Base-by-base conservation (phyloP, 2,797 vertebrate genomes). In the Linurgus olivaceus region DNA sequence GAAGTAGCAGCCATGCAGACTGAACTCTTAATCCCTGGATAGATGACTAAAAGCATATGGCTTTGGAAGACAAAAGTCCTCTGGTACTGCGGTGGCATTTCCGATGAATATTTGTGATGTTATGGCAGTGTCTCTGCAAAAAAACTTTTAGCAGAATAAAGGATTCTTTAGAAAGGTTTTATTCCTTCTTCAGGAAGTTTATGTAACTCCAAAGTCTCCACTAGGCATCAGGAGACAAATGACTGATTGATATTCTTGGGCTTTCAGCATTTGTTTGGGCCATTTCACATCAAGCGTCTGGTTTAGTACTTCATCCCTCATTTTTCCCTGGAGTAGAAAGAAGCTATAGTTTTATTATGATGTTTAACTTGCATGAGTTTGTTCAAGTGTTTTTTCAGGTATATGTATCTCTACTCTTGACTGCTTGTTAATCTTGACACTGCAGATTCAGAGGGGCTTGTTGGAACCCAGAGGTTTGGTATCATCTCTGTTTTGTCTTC, bases 251-350 rank as follows among this genome's bases (percentile, higher is more conserved):
- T 5, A 13, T 55, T 80, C 17, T 59, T 55, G 10, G 35, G 35
- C 23, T 75, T 85, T 67, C 3, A 9, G 15, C 40, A 70, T 21
- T 12, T 78, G 54, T 3, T 55, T 63, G 45, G 50, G 20, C 13
- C 16, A 37, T 59, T 78, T 47, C 33, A 17, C 26, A 16, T 31
- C 1, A 3, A 63, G 7, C 13, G 9, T 17, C 9, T 2, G 0
- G 15, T 40, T 86, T 63, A 55, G 23, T 42, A 38, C 10, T 10
- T 25, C 12, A 62, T 47, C 35, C 25, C 6, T 79, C n/a, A 58
- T 66, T 79, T 76, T 44, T 76, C 17, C 47, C 19, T 38, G 20
- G 12, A 75, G 11, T 19, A 74, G 14, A 82, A 89, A 6, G 23
- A 79, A 75, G 6, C 5, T 68, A 15, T 21, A 31, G 15, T 11